phyloP scores from a whole-genome alignment of 2,113 vertebrate genomes.

The Melanocharis versteri region DNA sequence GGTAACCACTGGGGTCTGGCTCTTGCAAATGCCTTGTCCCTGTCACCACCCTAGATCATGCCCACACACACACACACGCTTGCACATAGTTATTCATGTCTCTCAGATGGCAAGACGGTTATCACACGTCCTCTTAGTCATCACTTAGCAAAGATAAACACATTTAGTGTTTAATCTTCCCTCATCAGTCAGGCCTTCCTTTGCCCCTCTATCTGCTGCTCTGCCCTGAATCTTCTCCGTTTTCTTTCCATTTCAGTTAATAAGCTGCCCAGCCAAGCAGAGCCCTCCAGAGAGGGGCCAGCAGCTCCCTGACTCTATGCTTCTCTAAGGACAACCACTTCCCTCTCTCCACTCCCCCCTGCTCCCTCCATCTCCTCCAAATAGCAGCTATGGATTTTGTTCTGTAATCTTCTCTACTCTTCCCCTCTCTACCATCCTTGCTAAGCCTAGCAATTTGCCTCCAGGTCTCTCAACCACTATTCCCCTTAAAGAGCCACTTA shows the following conservation, averaged over 20 bases:
- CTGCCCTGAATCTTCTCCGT: not conserved
- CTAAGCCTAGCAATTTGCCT: not conserved
- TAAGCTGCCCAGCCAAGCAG: conserved; percentile 44
- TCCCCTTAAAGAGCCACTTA: not conserved
- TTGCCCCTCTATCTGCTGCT: not conserved
- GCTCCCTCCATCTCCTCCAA: not conserved
- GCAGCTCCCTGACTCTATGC: not conserved
- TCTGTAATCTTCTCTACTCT: not conserved
- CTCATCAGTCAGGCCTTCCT: conserved; percentile 1
- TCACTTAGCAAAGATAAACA: conserved; percentile 54
- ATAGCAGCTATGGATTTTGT: not conserved
- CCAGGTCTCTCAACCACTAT: not conserved
- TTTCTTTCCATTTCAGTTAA: conserved; percentile 39
- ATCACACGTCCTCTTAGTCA: conserved; percentile 48
- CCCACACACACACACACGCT: not conserved
- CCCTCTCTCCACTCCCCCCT: not conserved
- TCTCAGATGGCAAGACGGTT: conserved; percentile 15
- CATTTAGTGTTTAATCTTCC: conserved; percentile 21
- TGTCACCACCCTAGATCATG: not conserved
- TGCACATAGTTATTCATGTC: not conserved
- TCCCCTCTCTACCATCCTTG: not conserved
- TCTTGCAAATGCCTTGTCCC: not conserved
- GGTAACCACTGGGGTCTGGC: not conserved
- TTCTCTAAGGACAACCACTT: not conserved
- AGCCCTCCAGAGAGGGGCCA: not conserved